A percentile compares a stretch with the other conserved stretches of the same genome.
phyloP scores from a whole-genome alignment of 2,797 vertebrate genomes.

The Gouania willdenowi region DNA sequence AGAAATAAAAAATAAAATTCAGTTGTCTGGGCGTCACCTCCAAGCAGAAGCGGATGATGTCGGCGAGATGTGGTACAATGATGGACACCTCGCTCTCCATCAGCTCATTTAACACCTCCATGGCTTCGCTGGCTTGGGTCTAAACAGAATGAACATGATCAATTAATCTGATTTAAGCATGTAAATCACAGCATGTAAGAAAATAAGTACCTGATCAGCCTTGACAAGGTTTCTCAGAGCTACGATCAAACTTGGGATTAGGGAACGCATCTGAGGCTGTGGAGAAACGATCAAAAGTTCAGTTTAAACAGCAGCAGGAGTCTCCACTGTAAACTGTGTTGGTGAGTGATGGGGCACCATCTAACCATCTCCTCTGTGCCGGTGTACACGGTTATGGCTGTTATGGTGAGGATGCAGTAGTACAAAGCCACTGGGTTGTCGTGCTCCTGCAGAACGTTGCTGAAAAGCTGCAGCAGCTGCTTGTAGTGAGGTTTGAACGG shows the following conservation, averaged over 20 bases:
- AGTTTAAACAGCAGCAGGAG: too few relatives aligned
- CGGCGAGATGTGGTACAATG: constrained; percentile 78
- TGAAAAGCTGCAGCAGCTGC: constrained; percentile 81
- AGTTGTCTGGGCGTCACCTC: constrained; percentile 67
- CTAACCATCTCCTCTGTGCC: constrained; percentile 83
- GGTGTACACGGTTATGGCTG: constrained; percentile 71
- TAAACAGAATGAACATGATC: constrained; percentile 28
- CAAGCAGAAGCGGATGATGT: constrained; percentile 82
- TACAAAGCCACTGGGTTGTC: constrained; percentile 77
- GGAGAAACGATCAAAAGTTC: constrained; percentile 9
- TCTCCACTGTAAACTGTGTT: too few relatives aligned
- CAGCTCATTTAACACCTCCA: constrained; percentile 88
- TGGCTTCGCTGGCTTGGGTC: constrained; percentile 83
- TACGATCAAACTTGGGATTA: constrained; percentile 80
- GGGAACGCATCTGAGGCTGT: constrained; percentile 78
- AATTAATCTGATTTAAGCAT: background rate
- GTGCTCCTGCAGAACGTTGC: constrained; percentile 73
- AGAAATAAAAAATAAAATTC: background rate
- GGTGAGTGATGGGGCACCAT: background rate
- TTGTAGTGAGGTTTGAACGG: constrained; percentile 79
- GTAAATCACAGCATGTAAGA: too few relatives aligned
- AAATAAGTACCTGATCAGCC: constrained; percentile 84
- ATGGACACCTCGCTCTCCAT: constrained; percentile 86
- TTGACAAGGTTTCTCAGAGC: constrained; percentile 81
- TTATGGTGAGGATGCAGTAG: constrained; percentile 83